Base-by-base conservation (phyloP, 2,113 vertebrate species). In the Zosterops japonicus region DNA sequence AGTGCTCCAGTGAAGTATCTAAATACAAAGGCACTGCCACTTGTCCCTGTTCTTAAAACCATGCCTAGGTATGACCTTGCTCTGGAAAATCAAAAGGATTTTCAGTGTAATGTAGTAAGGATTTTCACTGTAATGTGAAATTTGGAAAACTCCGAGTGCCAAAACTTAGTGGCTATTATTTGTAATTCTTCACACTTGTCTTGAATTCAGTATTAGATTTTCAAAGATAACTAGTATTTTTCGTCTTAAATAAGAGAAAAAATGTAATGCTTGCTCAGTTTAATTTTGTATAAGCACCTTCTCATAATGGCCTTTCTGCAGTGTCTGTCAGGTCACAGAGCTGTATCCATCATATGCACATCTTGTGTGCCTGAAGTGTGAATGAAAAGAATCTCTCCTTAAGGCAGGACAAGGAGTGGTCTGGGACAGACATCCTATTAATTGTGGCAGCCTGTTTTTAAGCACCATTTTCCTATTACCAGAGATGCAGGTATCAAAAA, bases 281-380 rank as follows among this genome's bases (percentile, higher is more conserved):
- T 75, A 3, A 47, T 52, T 80, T 80, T 89, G 29, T 57, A 44
- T 9, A 55, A 79, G 33, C 25, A 55, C 4, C 17, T 67, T 57
- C 28, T 50, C 33, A 21, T 10, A 44, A 47, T 47, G 23, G 46
- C 41, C 41, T 57, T 71, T 49, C 9, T 50, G 1, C 8, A 50
- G 1, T 24, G 25, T 67, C 42, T 72, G 12, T 36, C 20, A 55
- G 11, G 46, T 72, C 35, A 27, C 19, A 81, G 46, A 64, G 21
- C 49, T 15, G 1, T 4, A 53, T 25, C 20, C 6, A 12, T 31
- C 25, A 8, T 5, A 31, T 5, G 14, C 2, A 27, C 19, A 20
- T 20, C 14, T 35, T 28, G 9, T 13, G 8, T 57, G 24, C n/a
- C 19, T 36, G 18, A 52, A 9, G 13, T 20, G 6, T 33, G 41